A percentile compares a stretch with the other conserved stretches of the same genome.
phyloP scores from a whole-genome alignment of 2,797 vertebrate species.

The Cuniculus paca region DNA sequence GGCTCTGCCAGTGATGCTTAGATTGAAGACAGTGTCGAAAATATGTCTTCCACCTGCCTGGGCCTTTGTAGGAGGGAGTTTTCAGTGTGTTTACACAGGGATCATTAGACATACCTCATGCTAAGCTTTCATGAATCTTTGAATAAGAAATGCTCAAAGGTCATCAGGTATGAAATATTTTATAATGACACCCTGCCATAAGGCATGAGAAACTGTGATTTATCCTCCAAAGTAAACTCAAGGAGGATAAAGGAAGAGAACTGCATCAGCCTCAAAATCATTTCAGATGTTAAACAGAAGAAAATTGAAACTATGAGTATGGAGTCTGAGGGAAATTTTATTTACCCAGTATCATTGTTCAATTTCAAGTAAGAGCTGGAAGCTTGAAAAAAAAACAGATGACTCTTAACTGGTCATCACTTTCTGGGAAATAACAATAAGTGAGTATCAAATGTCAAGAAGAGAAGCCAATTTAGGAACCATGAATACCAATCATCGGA shows the following conservation, averaged over 20 bases:
- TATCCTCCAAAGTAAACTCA: constrained; percentile 85
- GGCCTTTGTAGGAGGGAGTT: constrained; percentile 85
- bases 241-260: constrained; percentile 63
- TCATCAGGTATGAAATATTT: constrained; percentile 87
- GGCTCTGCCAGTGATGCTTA: constrained; percentile 83
- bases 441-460: background rate
- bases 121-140: constrained; percentile 83
- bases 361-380: background rate
- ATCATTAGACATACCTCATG: constrained; percentile 83
- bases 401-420: background rate
- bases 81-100: constrained; percentile 87
- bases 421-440: background rate
- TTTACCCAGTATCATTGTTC: background rate
- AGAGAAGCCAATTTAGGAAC: background rate
- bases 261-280: background rate
- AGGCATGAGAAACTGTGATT: constrained; percentile 88
- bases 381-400: background rate
- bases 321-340: background rate
- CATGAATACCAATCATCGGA: background rate
- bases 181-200: constrained; percentile 88
- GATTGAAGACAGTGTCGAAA: constrained; percentile 88
- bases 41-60: constrained; percentile 88
- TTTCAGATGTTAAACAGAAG: background rate
- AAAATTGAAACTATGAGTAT: background rate
- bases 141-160: constrained; percentile 88